Conservation (phyloP, 2,888 invertebrate genomes). For the Ecliptopera silaceata region DNA sequence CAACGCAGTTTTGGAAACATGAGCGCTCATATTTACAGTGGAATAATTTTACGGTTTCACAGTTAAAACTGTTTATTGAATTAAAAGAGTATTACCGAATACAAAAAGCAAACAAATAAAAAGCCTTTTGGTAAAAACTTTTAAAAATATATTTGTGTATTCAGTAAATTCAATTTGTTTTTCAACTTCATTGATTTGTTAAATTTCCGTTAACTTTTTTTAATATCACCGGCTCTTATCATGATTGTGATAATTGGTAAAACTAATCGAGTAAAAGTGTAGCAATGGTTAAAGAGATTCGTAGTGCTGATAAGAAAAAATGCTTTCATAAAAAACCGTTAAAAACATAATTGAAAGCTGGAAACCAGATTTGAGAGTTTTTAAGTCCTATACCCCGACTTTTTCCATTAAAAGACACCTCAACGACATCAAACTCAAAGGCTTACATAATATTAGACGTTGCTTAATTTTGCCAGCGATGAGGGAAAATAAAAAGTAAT, state of each 20-base stretch:
- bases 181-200: neutral
- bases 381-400: slow-evolving; percentile 9
- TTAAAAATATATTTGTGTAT: too few relatives aligned
- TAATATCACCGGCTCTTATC: neutral
- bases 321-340: neutral
- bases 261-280: neutral
- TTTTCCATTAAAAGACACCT: slow-evolving; percentile 18
- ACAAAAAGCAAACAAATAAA: neutral
- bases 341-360: neutral
- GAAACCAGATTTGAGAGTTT: neutral
- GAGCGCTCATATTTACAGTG: slow-evolving; percentile 7
- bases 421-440: slow-evolving; percentile 25
- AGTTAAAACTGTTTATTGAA: neutral
- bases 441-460: slow-evolving; percentile 33
- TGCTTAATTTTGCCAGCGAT: slow-evolving; percentile 48
- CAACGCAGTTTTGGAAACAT: slow-evolving; percentile 4
- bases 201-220: neutral
- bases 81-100: neutral
- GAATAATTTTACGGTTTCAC: slow-evolving; percentile 1
- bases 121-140: neutral
- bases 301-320: neutral
- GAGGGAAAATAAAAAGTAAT: slow-evolving; percentile 64
- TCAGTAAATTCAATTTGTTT: neutral
- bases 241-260: neutral
- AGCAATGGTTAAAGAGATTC: neutral